A percentile compares a stretch with the other conserved stretches of the same genome.
These are phyloP conservation scores for Parasteatoda tepidariorum DNA, from an alignment of 1,140 invertebrate genomes.

Conservation along the genomic window DNA sequence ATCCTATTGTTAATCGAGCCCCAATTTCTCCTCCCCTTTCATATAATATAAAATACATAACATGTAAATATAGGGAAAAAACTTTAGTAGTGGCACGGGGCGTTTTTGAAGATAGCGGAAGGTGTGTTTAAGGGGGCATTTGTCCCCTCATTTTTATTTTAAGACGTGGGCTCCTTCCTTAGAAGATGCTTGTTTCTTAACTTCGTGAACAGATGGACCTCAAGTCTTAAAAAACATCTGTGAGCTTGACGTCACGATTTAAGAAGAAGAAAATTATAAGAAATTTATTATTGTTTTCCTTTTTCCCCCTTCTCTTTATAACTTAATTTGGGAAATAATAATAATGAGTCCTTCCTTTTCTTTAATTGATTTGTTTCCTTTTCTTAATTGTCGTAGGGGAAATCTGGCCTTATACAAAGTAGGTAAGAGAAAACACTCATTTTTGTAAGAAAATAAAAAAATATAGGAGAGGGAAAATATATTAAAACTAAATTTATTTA, in stretches of 20 bases:
- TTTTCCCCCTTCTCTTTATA: too few relatives aligned
- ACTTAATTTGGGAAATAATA: too few relatives aligned
- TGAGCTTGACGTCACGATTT: neutral
- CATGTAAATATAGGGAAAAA: constrained; percentile 40
- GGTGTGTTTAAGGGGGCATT: constrained; percentile 30
- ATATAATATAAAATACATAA: constrained; percentile 48
- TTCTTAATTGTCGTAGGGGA: too few relatives aligned
- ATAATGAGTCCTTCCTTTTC: too few relatives aligned
- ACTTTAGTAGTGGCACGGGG: constrained; percentile 4
- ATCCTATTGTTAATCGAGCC: constrained; percentile 16
- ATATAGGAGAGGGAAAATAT: too few relatives aligned
- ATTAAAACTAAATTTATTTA: too few relatives aligned
- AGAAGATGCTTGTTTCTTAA: neutral
- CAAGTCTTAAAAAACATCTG: constrained; percentile 35
- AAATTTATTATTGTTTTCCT: too few relatives aligned
- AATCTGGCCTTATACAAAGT: too few relatives aligned
- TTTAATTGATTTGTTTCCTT: too few relatives aligned
- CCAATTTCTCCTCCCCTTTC: constrained; percentile 3
- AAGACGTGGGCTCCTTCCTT: constrained; percentile 2
- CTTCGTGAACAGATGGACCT: constrained; percentile 28
- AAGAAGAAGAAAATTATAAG: neutral
- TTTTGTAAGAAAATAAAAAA: too few relatives aligned
- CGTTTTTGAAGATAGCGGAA: neutral
- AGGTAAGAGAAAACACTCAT: too few relatives aligned
- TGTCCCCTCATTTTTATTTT: constrained; percentile 29